Conservation (phyloP, 2,888 invertebrate species). For the Leistus spinibarbis region DNA sequence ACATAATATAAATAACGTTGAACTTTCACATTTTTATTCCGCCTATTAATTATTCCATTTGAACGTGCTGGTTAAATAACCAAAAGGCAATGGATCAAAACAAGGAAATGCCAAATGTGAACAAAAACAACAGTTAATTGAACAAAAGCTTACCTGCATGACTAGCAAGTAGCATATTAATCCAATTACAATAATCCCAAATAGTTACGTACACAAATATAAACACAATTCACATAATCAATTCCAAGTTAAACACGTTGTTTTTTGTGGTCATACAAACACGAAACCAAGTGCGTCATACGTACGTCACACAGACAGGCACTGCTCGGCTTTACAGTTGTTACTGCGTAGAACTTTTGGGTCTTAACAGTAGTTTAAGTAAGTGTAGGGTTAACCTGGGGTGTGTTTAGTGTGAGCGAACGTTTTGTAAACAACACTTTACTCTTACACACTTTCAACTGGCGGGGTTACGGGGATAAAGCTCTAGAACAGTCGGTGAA, state of each 20-base stretch:
- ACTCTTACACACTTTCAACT: conserved; percentile 14
- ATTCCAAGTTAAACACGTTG: neutral
- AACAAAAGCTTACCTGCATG: conserved; percentile 23
- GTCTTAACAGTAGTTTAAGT: neutral
- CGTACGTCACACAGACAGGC: conserved; percentile 15
- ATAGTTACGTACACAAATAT: neutral
- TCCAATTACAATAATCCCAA: conserved; percentile 25
- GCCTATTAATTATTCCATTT: no score
- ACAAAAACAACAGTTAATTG: neutral
- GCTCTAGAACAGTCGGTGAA: conserved; percentile 31
- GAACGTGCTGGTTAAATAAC: neutral
- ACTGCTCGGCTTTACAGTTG: neutral
- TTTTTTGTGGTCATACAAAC: neutral
- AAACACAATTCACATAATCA: neutral
- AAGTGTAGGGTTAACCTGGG: neutral
- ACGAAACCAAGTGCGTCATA: conserved; percentile 29
- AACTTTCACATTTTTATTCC: no score
- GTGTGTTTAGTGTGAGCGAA: neutral
- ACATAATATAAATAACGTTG: no score
- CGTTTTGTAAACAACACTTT: conserved; percentile 1
- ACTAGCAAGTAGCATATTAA: conserved; percentile 30
- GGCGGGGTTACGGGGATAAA: conserved; percentile 14
- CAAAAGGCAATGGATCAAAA: neutral
- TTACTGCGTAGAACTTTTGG: conserved; percentile 23
- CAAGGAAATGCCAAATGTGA: neutral